phyloP scores from a whole-genome alignment of 2,888 invertebrate species.

The Cheiracanthium punctorium region DNA sequence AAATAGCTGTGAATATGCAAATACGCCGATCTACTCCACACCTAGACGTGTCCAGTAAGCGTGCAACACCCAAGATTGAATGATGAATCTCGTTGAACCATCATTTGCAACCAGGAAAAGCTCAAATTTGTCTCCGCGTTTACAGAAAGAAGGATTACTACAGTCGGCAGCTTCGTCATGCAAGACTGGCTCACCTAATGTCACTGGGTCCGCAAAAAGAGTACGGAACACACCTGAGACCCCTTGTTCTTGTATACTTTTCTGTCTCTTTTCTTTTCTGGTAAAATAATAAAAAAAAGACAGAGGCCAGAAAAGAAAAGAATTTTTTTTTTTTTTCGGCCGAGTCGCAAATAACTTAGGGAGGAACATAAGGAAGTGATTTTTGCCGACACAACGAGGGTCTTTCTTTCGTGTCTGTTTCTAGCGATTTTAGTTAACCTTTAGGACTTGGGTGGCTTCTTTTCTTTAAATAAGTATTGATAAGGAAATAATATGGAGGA shows the following conservation, averaged over 20 bases:
- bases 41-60: background rate
- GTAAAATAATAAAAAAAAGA: constrained; percentile 32
- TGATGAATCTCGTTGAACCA: background rate
- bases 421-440: background rate
- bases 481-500: too few relatives aligned
- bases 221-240: constrained; percentile 42
- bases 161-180: constrained; percentile 50
- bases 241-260: constrained; percentile 6
- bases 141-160: constrained; percentile 29
- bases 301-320: constrained; percentile 24
- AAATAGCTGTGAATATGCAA: background rate
- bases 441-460: background rate
- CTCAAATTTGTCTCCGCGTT: background rate
- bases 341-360: constrained; percentile 65
- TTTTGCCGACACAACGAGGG: constrained; percentile 32
- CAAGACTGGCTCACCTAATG: constrained; percentile 57
- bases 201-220: constrained; percentile 51
- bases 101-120: background rate
- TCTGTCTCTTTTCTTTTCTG: constrained; percentile 13
- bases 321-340: constrained; percentile 60
- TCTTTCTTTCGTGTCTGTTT: too few relatives aligned
- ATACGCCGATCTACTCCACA: background rate
- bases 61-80: background rate
- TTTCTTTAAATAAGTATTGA: background rate
- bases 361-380: constrained; percentile 61